Evolutionary conservation across 2,113 vertebrate species (phyloP), one percentile per base, ranked within the genome.

Genomic region (Phalacrocorax aristotelis): DNA sequence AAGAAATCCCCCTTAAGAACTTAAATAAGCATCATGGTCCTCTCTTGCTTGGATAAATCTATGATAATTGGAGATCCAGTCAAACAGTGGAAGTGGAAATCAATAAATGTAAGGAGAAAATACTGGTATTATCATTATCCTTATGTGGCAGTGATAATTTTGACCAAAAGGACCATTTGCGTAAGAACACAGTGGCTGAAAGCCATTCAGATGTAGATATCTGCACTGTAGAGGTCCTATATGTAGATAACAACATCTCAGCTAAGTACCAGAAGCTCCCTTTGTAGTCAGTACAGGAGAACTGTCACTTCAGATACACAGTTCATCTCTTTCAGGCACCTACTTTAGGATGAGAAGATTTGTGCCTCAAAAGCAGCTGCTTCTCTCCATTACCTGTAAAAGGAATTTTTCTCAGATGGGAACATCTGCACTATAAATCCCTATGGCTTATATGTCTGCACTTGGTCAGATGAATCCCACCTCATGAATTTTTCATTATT

Each of bases 401-500:
- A 93, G 66, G 74, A 79, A 25, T 87, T 96, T 84, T 91, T 83
- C 87, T 90, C 61, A 57, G 65, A 75, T 87, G 78, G 65, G 70
- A 95, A 90, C 15, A 8, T 32, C 79, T 89, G 18, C 22, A 23
- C 84, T 79, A 87, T 91, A 94, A 96, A 95, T 96, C 90, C 94
- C 69, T 51, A 15, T 57, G 84, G 84, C 22, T 94, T 89, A 61
- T 61, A 34, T 61, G 21, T 68, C 78, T 89, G 15, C 46, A 25
- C 19, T 42, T 83, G 44, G 75, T 83, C 57, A 87, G 49, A 95
- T 87, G 36, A 96, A 91, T 85, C 61, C 57, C 44, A 72, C 9
- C 65, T 95, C 74, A 96, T 96, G 77, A 96, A 96, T 89, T 79
- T 95, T 95, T 93, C 87, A 85, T 65, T 91, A 80, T 90, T 94